Conservation (phyloP, 2,888 invertebrate species). For the Ceramica pisi region DNA sequence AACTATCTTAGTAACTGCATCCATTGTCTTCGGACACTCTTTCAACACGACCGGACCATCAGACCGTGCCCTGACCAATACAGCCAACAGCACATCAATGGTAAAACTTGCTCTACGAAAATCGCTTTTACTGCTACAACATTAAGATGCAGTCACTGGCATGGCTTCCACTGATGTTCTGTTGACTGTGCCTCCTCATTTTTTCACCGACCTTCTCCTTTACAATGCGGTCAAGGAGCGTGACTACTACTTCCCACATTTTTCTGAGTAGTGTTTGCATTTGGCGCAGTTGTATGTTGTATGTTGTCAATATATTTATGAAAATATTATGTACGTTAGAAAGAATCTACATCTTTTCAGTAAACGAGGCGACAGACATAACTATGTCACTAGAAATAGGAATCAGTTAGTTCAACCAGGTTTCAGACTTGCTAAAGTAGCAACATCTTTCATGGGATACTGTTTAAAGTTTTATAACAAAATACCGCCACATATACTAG, state of each 20-base stretch:
- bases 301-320: too few species aligned
- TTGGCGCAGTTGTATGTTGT: conserved; percentile 7
- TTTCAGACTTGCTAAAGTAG: too few species aligned
- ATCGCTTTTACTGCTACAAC: background rate
- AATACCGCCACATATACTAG: too few species aligned
- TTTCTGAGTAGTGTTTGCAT: conserved; percentile 17
- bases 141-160: background rate
- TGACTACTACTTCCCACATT: conserved; percentile 37
- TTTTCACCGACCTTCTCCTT: conserved; percentile 32
- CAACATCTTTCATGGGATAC: too few species aligned
- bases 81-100: background rate
- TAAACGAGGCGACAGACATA: too few species aligned
- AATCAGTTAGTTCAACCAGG: too few species aligned
- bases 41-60: conserved; percentile 28
- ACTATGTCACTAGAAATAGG: too few species aligned
- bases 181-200: conserved; percentile 18
- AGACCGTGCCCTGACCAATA: conserved; percentile 31
- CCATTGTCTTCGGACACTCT: conserved; percentile 20
- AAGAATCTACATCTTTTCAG: too few species aligned
- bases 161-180: background rate
- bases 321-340: too few species aligned
- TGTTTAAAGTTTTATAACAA: too few species aligned
- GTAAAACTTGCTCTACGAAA: background rate
- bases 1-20: conserved; percentile 8
- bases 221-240: conserved; percentile 48